phyloP scores from a whole-genome alignment of 1,140 invertebrate species.

The Zaprionus vittiger region DNA sequence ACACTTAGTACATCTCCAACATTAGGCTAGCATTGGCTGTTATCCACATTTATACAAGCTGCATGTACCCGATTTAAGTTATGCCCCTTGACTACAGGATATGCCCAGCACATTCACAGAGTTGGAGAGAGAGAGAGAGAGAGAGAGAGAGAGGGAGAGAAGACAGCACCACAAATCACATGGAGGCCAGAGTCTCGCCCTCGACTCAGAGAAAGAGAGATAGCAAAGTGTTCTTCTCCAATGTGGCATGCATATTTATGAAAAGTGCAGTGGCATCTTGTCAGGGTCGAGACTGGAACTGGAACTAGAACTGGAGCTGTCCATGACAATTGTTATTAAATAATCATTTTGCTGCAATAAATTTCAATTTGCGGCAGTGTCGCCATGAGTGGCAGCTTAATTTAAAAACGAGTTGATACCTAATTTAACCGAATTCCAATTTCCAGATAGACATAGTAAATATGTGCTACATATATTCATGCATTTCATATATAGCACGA shows the following conservation, averaged over 20 bases:
- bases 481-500: background rate
- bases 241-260: conserved; percentile 74
- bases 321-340: conserved; percentile 68
- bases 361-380: conserved; percentile 73
- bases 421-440: conserved; percentile 5
- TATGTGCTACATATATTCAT: background rate
- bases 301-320: conserved; percentile 2
- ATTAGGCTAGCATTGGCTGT: too few species aligned
- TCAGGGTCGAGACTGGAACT: conserved; percentile 31
- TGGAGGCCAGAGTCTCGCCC: conserved; percentile 19
- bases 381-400: conserved; percentile 70
- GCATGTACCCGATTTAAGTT: too few species aligned
- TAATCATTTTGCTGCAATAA: conserved; percentile 80
- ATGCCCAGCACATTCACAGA: background rate
- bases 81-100: background rate
- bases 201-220: background rate
- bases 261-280: conserved; percentile 74
- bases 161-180: conserved; percentile 75
- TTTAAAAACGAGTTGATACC: conserved; percentile 45
- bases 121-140: background rate
- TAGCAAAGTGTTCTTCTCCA: conserved; percentile 6
- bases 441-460: background rate
- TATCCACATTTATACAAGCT: too few species aligned
- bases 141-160: conserved; percentile 5
- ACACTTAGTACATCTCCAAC: too few species aligned